phyloP scores from a whole-genome alignment of 2,888 invertebrate species.

The Synergus umbraculus region DNA sequence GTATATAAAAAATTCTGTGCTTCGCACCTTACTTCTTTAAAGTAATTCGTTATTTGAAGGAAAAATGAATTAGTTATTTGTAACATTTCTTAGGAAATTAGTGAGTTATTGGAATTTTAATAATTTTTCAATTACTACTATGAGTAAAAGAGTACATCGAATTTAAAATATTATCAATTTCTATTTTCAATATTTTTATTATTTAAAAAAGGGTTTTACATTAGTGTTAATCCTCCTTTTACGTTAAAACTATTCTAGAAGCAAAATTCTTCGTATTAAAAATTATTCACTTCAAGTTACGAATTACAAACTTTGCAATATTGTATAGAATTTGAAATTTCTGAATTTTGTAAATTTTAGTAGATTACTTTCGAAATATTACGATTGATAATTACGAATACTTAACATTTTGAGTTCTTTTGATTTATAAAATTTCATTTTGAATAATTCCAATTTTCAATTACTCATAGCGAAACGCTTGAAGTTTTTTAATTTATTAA shows the following conservation, averaged over 20 bases:
- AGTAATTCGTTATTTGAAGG: background rate
- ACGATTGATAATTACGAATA: background rate
- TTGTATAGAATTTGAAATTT: too few relatives aligned
- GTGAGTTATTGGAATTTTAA: background rate
- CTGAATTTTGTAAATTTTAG: background rate
- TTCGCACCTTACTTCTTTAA: background rate
- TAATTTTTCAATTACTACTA: too few relatives aligned
- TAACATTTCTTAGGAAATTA: background rate
- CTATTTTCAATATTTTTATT: background rate
- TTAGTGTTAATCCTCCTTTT: background rate
- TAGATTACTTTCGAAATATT: background rate
- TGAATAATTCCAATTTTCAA: background rate
- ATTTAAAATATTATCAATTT: background rate
- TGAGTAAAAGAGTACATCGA: too few relatives aligned
- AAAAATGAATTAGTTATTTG: background rate
- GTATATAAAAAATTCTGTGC: conserved; percentile 48
- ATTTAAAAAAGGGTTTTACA: background rate
- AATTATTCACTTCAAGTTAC: background rate
- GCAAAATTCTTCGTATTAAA: background rate
- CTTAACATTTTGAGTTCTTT: background rate
- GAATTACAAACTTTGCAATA: too few relatives aligned
- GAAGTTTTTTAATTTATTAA: background rate
- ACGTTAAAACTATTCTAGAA: background rate
- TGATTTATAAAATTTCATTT: background rate
- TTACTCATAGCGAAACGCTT: background rate